phyloP scores from a whole-genome alignment of 2,113 vertebrate species.

The Crotalus helleri region DNA sequence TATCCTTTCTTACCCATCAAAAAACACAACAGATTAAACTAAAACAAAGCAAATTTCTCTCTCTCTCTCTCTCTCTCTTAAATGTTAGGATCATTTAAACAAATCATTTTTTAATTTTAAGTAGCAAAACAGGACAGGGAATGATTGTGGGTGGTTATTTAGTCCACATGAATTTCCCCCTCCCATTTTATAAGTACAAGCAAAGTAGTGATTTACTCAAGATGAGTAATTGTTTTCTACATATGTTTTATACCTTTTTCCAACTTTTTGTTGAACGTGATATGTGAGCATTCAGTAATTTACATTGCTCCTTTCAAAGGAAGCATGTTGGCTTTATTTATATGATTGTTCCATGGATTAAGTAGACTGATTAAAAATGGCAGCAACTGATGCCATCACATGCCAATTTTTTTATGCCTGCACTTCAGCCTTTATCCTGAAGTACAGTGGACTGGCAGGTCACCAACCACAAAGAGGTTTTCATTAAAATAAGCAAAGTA shows the following conservation, averaged over 20 bases:
- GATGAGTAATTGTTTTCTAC: slow-evolving; percentile 43
- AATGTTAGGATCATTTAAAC: neutral
- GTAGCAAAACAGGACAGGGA: slow-evolving; percentile 36
- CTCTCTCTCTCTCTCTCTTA: neutral
- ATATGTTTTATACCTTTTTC: slow-evolving; percentile 56
- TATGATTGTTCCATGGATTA: slow-evolving; percentile 33
- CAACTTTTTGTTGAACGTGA: slow-evolving; percentile 33
- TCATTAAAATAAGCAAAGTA: neutral
- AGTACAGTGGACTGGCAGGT: neutral
- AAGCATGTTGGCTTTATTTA: slow-evolving; percentile 53
- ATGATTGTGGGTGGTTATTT: slow-evolving; percentile 44
- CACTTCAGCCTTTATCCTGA: neutral
- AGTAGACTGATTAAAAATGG: slow-evolving; percentile 21
- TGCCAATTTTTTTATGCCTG: neutral
- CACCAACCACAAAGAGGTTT: neutral
- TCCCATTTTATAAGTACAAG: slow-evolving; percentile 31
- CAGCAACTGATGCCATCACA: slow-evolving; percentile 7
- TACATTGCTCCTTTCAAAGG: slow-evolving; percentile 56
- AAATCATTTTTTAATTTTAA: slow-evolving; percentile 11
- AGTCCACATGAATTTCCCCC: slow-evolving; percentile 41
- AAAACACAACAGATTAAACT: neutral
- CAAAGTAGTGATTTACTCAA: slow-evolving; percentile 39
- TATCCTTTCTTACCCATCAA: neutral
- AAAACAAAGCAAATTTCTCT: neutral
- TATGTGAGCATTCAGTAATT: slow-evolving; percentile 62